Evolutionary conservation across 2,888 invertebrate species (phyloP).

Genomic region (Digitonthophagus gazella): DNA sequence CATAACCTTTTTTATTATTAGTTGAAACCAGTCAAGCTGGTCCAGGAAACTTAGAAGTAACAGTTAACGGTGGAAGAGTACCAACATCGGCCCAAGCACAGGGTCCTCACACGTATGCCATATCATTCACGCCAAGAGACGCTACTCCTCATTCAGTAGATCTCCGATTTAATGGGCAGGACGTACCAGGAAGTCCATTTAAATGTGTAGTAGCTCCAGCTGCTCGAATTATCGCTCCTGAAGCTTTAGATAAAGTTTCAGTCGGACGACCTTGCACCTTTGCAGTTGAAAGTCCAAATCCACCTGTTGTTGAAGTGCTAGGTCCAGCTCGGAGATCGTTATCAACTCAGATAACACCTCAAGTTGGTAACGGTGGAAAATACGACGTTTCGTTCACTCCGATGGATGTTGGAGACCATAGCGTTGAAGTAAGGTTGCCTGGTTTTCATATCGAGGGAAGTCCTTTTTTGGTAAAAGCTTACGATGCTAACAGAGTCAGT

Average conservation of each 20-base stretch:
- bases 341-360: slow-evolving; percentile 59
- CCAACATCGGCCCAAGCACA: slow-evolving; percentile 96
- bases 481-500: slow-evolving; percentile 91
- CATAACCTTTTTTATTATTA: slow-evolving; percentile 43
- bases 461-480: slow-evolving; percentile 93
- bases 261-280: slow-evolving; percentile 83
- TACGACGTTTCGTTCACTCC: slow-evolving; percentile 67
- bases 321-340: slow-evolving; percentile 72
- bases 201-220: slow-evolving; percentile 77
- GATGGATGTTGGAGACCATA: slow-evolving; percentile 89
- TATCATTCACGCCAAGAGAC: slow-evolving; percentile 94
- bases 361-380: slow-evolving; percentile 51
- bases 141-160: slow-evolving; percentile 90
- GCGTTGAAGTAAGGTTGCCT: slow-evolving; percentile 73
- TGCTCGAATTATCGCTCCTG: slow-evolving; percentile 79
- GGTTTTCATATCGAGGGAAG: slow-evolving; percentile 90
- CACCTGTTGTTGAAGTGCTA: slow-evolving; percentile 77
- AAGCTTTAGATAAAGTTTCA: slow-evolving; percentile 85
- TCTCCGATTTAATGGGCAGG: slow-evolving; percentile 92
- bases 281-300: slow-evolving; percentile 80
- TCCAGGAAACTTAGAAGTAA: slow-evolving; percentile 97
- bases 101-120: slow-evolving; percentile 94
- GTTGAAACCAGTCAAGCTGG: slow-evolving; percentile 98
- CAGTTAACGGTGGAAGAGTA: slow-evolving; percentile 95
- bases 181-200: slow-evolving; percentile 90